Evolutionary conservation across 2,797 vertebrate species (phyloP).

Genomic region (Botia almorhae): DNA sequence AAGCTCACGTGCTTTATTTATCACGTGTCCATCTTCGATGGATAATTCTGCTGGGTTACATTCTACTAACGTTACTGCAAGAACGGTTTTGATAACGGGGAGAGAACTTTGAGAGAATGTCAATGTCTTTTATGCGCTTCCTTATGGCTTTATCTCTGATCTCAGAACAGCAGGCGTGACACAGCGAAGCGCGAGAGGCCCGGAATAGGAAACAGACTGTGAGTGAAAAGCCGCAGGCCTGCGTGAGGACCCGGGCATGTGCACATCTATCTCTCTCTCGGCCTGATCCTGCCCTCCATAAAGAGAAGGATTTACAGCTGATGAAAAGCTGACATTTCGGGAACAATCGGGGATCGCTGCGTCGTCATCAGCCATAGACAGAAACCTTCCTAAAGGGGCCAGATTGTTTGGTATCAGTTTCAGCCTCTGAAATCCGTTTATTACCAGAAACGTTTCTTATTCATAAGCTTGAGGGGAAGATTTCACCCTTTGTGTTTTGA

Average conservation of each 20-base stretch:
- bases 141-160: conserved; percentile 17
- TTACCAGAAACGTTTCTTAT: conserved; percentile 38
- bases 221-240: background rate
- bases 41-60: too few species aligned
- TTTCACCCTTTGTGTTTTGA: conserved; percentile 47
- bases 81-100: too few species aligned
- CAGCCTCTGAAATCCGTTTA: conserved; percentile 45
- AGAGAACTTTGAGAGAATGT: too few species aligned
- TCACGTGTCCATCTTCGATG: too few species aligned
- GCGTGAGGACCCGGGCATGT: conserved; percentile 6
- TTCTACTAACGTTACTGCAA: too few species aligned
- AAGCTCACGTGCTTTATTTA: background rate
- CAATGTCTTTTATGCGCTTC: background rate
- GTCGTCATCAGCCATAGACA: conserved; percentile 27
- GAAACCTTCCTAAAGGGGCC: conserved; percentile 26
- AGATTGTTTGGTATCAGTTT: conserved; percentile 43
- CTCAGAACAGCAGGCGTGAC: conserved; percentile 28
- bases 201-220: background rate
- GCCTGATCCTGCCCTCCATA: conserved; percentile 15
- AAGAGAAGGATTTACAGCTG: conserved; percentile 35
- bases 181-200: background rate
- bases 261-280: conserved; percentile 2
- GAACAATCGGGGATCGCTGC: conserved; percentile 45
- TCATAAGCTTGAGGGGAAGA: conserved; percentile 47
- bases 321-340: conserved; percentile 55